These are phyloP conservation scores for Campylomormyrus tamandua DNA, from an alignment of 2,113 vertebrate species.

Conservation along the genomic window DNA sequence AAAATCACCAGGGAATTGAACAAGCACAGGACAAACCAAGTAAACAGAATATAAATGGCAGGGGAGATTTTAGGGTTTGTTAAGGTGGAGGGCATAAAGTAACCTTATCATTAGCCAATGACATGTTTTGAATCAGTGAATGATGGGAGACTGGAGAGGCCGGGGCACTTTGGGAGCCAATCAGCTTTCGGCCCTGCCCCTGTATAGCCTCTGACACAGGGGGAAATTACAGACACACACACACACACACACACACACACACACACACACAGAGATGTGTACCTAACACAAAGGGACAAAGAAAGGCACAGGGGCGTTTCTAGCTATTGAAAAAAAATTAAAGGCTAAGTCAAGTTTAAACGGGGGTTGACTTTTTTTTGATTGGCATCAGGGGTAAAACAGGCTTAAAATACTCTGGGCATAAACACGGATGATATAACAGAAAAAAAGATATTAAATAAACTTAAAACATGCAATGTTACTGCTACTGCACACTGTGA, in stretches of 20 bases:
- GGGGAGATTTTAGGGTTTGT: neutral
- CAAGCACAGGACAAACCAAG: neutral
- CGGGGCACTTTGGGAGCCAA: neutral
- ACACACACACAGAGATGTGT: neutral
- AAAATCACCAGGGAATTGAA: neutral
- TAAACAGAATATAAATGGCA: neutral
- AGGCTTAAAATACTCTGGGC: no score
- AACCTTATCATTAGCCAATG: neutral
- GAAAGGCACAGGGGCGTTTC: no score
- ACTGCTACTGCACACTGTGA: neutral
- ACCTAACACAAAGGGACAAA: no score
- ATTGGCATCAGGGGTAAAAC: no score
- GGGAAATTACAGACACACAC: neutral
- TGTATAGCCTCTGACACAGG: neutral
- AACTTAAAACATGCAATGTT: no score
- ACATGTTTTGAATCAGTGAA: neutral
- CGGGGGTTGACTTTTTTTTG: no score
- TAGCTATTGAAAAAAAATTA: no score
- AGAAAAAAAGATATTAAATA: no score
- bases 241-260: neutral
- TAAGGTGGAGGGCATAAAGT: neutral
- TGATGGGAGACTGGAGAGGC: neutral
- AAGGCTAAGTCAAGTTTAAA: no score
- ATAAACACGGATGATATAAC: no score
- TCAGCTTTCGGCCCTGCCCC: neutral